Conservation (phyloP, 2,888 invertebrate genomes). For the Morinoia aosen region DNA sequence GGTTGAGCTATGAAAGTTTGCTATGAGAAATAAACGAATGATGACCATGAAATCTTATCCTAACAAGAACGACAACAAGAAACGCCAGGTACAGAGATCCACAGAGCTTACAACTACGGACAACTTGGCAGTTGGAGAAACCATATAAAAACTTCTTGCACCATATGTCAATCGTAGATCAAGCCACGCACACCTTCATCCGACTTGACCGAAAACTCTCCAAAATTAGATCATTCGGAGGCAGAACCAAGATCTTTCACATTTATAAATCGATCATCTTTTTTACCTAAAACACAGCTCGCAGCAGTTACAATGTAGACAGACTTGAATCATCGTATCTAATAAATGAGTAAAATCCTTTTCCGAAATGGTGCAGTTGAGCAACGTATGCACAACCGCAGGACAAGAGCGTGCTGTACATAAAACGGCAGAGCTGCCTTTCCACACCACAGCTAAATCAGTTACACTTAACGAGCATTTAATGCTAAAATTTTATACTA, state of each 20-base stretch:
- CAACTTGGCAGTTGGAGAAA: constrained; percentile 13
- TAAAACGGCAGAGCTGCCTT: neutral
- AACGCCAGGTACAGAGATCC: constrained; percentile 42
- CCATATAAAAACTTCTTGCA: neutral
- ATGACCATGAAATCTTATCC: neutral
- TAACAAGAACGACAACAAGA: constrained; percentile 20
- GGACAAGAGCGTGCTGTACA: neutral
- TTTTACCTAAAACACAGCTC: neutral
- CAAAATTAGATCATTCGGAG: neutral
- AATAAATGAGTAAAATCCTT: neutral
- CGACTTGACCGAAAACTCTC: neutral
- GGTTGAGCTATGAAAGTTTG: neutral
- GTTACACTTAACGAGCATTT: too few relatives aligned
- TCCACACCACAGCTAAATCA: too few relatives aligned
- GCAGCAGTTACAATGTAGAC: neutral
- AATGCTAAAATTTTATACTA: neutral
- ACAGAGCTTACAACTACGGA: constrained; percentile 10
- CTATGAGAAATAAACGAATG: neutral
- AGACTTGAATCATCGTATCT: neutral
- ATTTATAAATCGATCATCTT: neutral
- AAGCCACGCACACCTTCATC: neutral
- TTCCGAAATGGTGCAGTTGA: neutral
- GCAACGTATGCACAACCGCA: neutral
- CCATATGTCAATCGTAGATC: neutral
- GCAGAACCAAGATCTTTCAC: neutral